Conservation (phyloP, 2,113 vertebrate genomes). For the Andinoacara biseriatus region DNA sequence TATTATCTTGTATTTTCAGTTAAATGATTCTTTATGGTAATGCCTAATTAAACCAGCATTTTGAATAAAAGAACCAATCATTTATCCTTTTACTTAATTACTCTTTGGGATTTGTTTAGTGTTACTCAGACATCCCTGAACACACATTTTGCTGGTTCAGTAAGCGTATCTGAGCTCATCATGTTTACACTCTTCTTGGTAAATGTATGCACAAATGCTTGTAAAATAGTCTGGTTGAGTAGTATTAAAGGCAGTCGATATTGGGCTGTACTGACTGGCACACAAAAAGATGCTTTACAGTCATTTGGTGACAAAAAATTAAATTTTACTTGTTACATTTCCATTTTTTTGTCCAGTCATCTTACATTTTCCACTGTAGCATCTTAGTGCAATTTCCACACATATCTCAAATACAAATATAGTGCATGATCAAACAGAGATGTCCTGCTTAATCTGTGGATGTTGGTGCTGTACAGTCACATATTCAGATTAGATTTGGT, state of each 20-base stretch:
- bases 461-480: neutral
- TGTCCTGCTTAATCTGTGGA: neutral
- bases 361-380: neutral
- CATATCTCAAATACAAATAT: no score
- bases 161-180: neutral
- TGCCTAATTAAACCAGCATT: no score
- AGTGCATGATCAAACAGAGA: neutral
- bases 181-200: neutral
- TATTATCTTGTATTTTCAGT: no score
- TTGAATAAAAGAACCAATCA: no score
- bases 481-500: neutral
- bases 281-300: neutral
- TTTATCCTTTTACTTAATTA: no score
- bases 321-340: no score
- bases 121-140: no score
- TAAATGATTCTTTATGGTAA: no score
- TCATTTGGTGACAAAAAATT: neutral
- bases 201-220: neutral
- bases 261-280: neutral
- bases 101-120: no score
- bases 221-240: neutral
- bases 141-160: neutral
- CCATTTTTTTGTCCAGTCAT: no score
- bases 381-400: no score
- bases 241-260: neutral